These are phyloP conservation scores for Cryptophagus acutangulus DNA, from an alignment of 2,888 invertebrate species.

Conservation along the genomic window DNA sequence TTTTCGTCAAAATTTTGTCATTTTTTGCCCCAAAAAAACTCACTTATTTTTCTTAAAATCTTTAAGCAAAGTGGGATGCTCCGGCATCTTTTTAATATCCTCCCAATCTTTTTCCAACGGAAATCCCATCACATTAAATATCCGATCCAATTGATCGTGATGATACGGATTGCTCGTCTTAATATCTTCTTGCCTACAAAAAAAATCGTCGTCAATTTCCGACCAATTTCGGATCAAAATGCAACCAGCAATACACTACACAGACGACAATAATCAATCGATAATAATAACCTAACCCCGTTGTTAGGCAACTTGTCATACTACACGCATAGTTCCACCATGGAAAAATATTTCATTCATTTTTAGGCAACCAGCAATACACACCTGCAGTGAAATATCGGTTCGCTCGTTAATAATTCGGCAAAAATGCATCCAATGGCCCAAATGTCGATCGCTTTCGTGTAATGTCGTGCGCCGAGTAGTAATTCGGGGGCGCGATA, in stretches of 20 bases:
- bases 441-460: slow-evolving; percentile 98
- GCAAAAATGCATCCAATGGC: slow-evolving; percentile 99
- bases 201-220: too few species aligned
- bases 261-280: too few species aligned
- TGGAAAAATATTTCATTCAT: too few species aligned
- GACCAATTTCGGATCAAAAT: too few species aligned
- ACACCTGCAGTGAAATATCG: slow-evolving; percentile 98
- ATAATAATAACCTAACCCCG: too few species aligned
- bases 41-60: slow-evolving; percentile 94
- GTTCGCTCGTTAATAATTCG: slow-evolving; percentile 96
- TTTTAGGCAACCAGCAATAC: too few species aligned
- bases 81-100: slow-evolving; percentile 98
- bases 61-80: slow-evolving; percentile 89
- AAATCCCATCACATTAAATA: slow-evolving; percentile 99
- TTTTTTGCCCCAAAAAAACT: slow-evolving; percentile 35
- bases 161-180: slow-evolving; percentile 99
- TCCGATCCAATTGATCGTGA: slow-evolving; percentile 96
- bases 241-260: too few species aligned
- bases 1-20: background rate
- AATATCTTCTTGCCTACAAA: slow-evolving; percentile 98
- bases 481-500: slow-evolving; percentile 95
- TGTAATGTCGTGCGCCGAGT: slow-evolving; percentile 93
- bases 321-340: too few species aligned
- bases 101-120: slow-evolving; percentile 98
- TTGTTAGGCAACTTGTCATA: too few species aligned